Conservation (phyloP, 2,113 vertebrate genomes). For the Puffinus mauretanicus region DNA sequence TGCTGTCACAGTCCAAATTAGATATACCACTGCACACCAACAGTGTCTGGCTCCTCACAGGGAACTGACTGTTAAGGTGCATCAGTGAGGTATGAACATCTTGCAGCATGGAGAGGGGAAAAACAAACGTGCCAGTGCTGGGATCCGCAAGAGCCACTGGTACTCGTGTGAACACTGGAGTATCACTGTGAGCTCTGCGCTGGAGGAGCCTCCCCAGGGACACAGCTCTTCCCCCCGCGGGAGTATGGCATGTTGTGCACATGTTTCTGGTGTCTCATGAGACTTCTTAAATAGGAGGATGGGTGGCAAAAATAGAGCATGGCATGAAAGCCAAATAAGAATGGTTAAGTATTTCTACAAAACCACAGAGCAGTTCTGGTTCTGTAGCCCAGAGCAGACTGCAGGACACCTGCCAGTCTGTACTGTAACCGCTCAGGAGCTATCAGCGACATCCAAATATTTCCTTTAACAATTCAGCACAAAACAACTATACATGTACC, state of each 20-base stretch:
- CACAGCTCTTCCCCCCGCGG: fast-evolving
- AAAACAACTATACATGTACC: not conserved
- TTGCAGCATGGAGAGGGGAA: not conserved
- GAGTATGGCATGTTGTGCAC: fast-evolving
- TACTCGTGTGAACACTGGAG: fast-evolving
- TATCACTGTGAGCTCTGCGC: not conserved
- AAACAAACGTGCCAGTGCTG: fast-evolving
- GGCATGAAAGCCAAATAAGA: not conserved
- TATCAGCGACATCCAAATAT: not conserved
- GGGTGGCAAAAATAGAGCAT: not conserved
- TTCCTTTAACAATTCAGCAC: not conserved
- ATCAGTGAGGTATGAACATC: not conserved
- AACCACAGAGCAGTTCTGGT: not conserved
- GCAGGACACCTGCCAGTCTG: not conserved
- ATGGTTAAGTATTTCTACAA: not conserved
- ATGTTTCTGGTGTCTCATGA: not conserved
- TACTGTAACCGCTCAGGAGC: not conserved
- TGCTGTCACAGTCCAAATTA: no score
- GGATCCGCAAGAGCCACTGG: not conserved
- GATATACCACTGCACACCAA: not conserved
- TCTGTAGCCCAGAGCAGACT: not conserved
- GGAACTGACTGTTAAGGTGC: not conserved
- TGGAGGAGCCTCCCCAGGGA: not conserved
- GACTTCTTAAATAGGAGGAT: not conserved
- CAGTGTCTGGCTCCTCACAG: not conserved